These are phyloP conservation scores for Ploceus nigricollis DNA, from an alignment of 2,113 vertebrate genomes.

Conservation along the genomic window DNA sequence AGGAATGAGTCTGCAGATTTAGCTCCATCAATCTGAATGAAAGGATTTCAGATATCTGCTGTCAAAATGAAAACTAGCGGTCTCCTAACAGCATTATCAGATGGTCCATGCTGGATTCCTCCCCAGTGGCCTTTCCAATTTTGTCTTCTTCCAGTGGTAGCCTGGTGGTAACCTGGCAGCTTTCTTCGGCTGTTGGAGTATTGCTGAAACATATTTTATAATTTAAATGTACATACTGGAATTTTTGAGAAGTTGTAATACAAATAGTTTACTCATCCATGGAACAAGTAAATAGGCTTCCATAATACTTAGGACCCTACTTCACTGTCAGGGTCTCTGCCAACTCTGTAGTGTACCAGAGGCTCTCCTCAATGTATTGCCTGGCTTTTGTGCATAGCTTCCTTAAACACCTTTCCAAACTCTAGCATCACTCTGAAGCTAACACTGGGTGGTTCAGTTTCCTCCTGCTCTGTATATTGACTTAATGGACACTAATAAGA, in stretches of 20 bases:
- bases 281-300: not conserved
- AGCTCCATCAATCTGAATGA: not conserved
- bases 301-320: not conserved
- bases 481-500: not conserved
- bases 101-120: not conserved
- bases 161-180: not conserved
- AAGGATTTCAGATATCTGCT: not conserved
- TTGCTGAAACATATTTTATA: not conserved
- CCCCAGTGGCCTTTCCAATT: not conserved
- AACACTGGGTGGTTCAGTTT: not conserved
- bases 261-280: not conserved
- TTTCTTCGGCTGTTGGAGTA: not conserved
- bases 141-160: not conserved
- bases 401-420: not conserved
- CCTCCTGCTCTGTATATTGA: not conserved
- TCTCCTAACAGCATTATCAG: not conserved
- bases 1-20: not conserved
- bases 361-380: not conserved
- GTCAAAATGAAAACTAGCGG: not conserved
- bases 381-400: not conserved
- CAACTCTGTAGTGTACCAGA: not conserved
- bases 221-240: not conserved
- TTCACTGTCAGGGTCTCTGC: not conserved
- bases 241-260: not conserved
- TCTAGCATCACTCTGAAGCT: not conserved